Conservation (phyloP, 1,140 invertebrate genomes). For the Heterodera carotae region DNA sequence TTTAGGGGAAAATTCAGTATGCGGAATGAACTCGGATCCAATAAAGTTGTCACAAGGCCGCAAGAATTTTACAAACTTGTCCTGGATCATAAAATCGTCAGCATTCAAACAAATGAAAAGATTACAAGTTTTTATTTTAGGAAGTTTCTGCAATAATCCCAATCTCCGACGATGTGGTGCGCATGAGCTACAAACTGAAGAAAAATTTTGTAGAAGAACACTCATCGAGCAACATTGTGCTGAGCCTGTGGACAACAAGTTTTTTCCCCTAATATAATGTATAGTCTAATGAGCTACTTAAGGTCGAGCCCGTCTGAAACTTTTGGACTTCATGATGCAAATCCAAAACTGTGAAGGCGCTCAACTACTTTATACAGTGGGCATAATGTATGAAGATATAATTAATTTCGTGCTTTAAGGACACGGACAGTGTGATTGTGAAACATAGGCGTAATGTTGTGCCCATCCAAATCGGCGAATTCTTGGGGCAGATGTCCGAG, state of each 20-base stretch:
- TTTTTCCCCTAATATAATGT: too few species aligned
- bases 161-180: background rate
- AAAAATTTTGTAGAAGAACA: background rate
- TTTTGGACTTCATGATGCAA: background rate
- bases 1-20: too few species aligned
- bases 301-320: background rate
- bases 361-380: background rate
- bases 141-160: background rate
- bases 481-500: background rate
- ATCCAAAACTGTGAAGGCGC: background rate
- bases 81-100: slow-evolving; percentile 1
- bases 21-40: background rate
- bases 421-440: slow-evolving; percentile 6
- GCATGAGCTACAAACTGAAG: background rate
- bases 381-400: too few species aligned
- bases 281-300: too few species aligned
- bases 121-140: too few species aligned
- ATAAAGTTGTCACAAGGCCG: background rate
- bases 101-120: background rate
- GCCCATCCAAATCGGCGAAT: background rate
- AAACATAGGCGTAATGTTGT: background rate
- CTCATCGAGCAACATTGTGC: background rate
- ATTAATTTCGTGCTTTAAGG: too few species aligned
- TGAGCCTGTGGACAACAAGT: background rate
- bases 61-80: background rate